phyloP scores from a whole-genome alignment of 30 jellyfish, hydroid and myxozoan species.

The Chrysaora quinquecirrha region DNA sequence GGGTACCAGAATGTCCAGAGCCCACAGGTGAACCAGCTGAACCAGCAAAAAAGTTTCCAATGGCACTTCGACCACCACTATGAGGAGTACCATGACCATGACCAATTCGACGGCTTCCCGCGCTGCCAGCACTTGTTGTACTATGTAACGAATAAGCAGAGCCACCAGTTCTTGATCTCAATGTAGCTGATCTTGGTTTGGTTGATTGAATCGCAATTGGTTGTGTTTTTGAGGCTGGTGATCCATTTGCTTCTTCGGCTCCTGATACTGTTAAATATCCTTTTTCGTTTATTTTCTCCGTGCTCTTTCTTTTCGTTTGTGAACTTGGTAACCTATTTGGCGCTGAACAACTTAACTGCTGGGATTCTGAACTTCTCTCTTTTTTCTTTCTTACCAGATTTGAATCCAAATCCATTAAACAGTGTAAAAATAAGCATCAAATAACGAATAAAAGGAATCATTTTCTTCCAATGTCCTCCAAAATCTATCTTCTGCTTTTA shows the following conservation, averaged over 20 bases:
- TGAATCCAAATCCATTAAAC: constrained; percentile 47
- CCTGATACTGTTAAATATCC: constrained; percentile 22
- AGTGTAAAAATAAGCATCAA: constrained; percentile 50
- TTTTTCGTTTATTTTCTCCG: constrained; percentile 3
- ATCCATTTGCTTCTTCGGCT: constrained; percentile 51
- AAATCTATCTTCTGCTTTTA: too few relatives aligned
- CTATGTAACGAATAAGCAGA: constrained; percentile 52
- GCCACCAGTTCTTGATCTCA: constrained; percentile 48
- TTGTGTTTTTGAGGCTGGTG: constrained; percentile 60
- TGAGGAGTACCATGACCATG: constrained; percentile 80
- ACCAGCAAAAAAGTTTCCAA: constrained; percentile 49
- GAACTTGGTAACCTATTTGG: constrained; percentile 30
- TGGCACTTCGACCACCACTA: constrained; percentile 50
- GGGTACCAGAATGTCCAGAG: background rate
- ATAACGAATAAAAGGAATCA: constrained; percentile 20
- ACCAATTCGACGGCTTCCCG: constrained; percentile 61
- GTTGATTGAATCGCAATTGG: constrained; percentile 48
- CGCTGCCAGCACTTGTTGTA: constrained; percentile 63
- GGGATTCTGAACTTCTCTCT: constrained; percentile 17
- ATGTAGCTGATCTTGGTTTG: constrained; percentile 32
- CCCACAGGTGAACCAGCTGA: constrained; percentile 37
- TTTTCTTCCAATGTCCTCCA: too few relatives aligned
- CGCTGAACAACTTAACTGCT: constrained; percentile 62
- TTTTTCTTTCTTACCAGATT: constrained; percentile 24
- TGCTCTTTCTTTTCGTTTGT: background rate